A percentile compares a stretch with the other conserved stretches of the same genome.
Conservation (phyloP, 1,140 invertebrate genomes). For the Probaryconus sp. region DNA sequence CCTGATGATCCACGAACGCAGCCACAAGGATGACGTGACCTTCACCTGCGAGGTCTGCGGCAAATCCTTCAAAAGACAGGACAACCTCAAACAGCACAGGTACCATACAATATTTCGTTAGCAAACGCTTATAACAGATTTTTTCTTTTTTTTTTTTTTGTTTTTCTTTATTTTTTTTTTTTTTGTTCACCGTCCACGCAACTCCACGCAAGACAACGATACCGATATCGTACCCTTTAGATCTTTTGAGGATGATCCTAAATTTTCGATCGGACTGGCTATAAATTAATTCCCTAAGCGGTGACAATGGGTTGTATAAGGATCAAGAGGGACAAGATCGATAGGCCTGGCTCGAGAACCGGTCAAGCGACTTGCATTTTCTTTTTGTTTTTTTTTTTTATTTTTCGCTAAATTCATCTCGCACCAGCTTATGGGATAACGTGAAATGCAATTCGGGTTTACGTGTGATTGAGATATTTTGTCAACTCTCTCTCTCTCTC, state of each 20-base stretch:
- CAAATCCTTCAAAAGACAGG: slow-evolving; percentile 98
- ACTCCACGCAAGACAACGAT: slow-evolving; percentile 30
- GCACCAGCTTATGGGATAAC: not conserved
- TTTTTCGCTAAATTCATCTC: slow-evolving; percentile 18
- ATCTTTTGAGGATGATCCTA: slow-evolving; percentile 29
- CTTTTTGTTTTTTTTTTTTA: too few species aligned
- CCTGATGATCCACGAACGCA: slow-evolving; percentile 99
- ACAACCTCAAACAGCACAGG: slow-evolving; percentile 97
- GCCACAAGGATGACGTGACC: slow-evolving; percentile 97
- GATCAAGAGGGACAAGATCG: slow-evolving; percentile 49
- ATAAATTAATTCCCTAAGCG: slow-evolving; percentile 47
- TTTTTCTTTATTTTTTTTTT: slow-evolving; percentile 4
- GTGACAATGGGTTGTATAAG: slow-evolving; percentile 53
- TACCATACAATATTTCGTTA: slow-evolving; percentile 73
- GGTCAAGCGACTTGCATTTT: slow-evolving; percentile 47
- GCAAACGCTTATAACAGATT: slow-evolving; percentile 9
- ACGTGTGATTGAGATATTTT: slow-evolving; percentile 14
- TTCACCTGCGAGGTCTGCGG: slow-evolving; percentile 99
- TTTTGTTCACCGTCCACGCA: slow-evolving; percentile 6
- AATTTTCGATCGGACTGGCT: slow-evolving; percentile 39
- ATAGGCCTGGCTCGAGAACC: slow-evolving; percentile 49
- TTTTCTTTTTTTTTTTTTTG: slow-evolving; percentile 7
- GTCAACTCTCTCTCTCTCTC: too few species aligned
- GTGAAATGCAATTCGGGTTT: slow-evolving; percentile 11
- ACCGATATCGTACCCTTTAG: slow-evolving; percentile 23